Conservation (phyloP, 2,888 invertebrate species). For the Caenorhabditis angaria region DNA sequence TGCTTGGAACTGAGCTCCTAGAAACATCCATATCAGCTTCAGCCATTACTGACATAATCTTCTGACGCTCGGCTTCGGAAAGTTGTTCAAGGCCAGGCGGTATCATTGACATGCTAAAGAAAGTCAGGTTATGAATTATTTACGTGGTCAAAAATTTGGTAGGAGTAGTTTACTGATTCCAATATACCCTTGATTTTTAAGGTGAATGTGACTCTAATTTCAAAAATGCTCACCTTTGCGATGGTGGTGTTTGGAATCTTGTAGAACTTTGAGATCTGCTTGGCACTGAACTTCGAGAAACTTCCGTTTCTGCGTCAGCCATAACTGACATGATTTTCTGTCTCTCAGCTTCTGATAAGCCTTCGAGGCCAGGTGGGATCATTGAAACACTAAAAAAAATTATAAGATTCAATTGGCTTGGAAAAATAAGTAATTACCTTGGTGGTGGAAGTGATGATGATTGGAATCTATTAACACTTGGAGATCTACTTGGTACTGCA, state of each 20-base stretch:
- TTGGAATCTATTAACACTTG: neutral
- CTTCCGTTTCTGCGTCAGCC: conserved; percentile 71
- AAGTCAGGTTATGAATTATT: too few species aligned
- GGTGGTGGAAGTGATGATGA: neutral
- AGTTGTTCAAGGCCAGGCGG: conserved; percentile 72
- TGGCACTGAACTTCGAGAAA: neutral
- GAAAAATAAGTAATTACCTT: neutral
- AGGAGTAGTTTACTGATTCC: too few species aligned
- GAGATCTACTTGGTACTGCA: neutral
- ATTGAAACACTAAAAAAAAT: neutral
- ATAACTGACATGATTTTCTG: conserved; percentile 78
- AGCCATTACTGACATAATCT: conserved; percentile 78
- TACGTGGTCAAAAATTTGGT: too few species aligned
- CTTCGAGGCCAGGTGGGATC: conserved; percentile 64
- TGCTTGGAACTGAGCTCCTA: neutral
- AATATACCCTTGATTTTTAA: too few species aligned
- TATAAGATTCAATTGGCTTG: neutral
- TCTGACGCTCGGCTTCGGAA: conserved; percentile 77
- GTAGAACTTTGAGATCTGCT: neutral
- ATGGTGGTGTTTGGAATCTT: conserved; percentile 4
- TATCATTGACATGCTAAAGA: conserved; percentile 12
- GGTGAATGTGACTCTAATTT: too few species aligned
- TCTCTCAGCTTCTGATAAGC: conserved; percentile 77
- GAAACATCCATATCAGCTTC: conserved; percentile 46
- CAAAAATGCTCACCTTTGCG: too few species aligned